Evolutionary conservation across 1,140 invertebrate genomes (phyloP).

Genomic region (Bradynema listronoti): DNA sequence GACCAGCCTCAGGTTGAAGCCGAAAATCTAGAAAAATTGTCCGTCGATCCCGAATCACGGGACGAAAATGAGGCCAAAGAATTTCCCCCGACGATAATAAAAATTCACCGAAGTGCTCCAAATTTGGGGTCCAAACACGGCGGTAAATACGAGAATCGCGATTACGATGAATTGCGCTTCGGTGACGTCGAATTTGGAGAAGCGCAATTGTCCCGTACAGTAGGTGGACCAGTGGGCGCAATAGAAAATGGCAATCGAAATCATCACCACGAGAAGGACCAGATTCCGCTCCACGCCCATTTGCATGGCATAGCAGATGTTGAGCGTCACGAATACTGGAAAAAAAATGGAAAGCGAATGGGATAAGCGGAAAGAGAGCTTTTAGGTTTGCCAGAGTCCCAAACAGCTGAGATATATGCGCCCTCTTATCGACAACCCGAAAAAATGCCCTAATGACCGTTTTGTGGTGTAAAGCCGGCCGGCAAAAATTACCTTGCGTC

Average conservation of each 20-base stretch:
- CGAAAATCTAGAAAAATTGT: slow-evolving; percentile 43
- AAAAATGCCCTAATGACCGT: too few relatives aligned
- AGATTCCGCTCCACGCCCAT: slow-evolving; percentile 72
- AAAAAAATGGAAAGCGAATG: slow-evolving; percentile 7
- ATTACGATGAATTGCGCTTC: slow-evolving; percentile 94
- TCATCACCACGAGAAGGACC: slow-evolving; percentile 87
- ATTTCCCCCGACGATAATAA: too few relatives aligned
- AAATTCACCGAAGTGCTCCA: slow-evolving; percentile 74
- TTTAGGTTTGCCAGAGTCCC: too few relatives aligned
- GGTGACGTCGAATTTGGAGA: slow-evolving; percentile 90
- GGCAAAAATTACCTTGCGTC: slow-evolving; percentile 59
- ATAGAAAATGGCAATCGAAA: slow-evolving; percentile 88
- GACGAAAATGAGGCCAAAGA: neutral
- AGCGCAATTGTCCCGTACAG: slow-evolving; percentile 80
- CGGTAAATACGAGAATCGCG: slow-evolving; percentile 75
- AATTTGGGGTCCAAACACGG: slow-evolving; percentile 74
- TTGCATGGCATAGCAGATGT: slow-evolving; percentile 81
- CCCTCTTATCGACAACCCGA: too few relatives aligned
- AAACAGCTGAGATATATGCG: too few relatives aligned
- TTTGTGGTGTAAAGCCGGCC: too few relatives aligned
- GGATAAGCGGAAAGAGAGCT: neutral
- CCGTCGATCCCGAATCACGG: neutral
- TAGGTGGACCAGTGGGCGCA: slow-evolving; percentile 99
- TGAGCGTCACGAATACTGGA: slow-evolving; percentile 82
- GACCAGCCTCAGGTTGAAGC: slow-evolving; percentile 41